Evolutionary conservation across 2,113 vertebrate genomes (phyloP).

Genomic region (Melanerpes formicivorus): DNA sequence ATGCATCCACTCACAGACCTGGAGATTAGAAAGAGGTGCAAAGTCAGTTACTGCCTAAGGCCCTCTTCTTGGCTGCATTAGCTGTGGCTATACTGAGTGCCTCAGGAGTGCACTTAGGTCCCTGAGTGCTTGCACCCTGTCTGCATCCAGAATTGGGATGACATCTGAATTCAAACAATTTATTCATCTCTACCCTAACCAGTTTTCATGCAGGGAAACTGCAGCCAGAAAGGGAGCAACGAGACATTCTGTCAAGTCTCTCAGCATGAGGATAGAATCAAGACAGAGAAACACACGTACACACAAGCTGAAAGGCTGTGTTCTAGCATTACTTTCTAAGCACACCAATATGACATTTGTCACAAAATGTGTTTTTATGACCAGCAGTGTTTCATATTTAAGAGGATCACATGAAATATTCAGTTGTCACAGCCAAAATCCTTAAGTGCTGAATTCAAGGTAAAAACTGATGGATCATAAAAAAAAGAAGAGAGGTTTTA

Average conservation of each 20-base stretch:
- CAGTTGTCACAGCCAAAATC: neutral
- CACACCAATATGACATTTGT: neutral
- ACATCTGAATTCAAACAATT: neutral
- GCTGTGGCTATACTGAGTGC: neutral
- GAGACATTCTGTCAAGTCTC: neutral
- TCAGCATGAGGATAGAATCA: neutral
- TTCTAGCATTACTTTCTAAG: neutral
- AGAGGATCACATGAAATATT: neutral
- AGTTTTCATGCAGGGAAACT: neutral
- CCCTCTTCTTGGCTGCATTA: neutral
- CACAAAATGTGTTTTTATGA: neutral
- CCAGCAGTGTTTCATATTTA: neutral
- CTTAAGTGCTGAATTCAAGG: neutral
- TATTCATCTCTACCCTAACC: neutral
- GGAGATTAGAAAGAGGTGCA: neutral
- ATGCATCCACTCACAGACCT: neutral
- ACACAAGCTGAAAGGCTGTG: neutral
- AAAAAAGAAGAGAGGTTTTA: neutral
- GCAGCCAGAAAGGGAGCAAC: neutral
- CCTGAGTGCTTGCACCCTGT: accelerated
- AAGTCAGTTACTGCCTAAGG: neutral
- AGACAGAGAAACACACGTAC: neutral
- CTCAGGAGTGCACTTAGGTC: neutral
- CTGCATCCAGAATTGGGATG: neutral
- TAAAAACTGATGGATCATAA: neutral